Evolutionary conservation across 2,888 invertebrate genomes (phyloP).

Genomic region (Dolichopus griseipennis): DNA sequence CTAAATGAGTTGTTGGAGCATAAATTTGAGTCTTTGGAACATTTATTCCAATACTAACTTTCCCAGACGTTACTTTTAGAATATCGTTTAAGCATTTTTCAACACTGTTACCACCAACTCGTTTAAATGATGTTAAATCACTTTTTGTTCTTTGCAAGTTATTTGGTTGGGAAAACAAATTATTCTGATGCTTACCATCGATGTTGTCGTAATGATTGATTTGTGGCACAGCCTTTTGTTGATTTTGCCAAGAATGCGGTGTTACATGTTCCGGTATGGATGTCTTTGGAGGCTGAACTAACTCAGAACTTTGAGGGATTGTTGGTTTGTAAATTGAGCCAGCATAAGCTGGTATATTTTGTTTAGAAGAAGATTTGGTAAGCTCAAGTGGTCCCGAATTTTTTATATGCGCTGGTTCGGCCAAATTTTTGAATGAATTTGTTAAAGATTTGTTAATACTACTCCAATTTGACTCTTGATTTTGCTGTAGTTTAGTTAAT

Average conservation of each 20-base stretch:
- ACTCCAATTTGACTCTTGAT: background rate
- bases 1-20: background rate
- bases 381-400: constrained; percentile 17
- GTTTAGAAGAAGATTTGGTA: constrained; percentile 12
- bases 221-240: background rate
- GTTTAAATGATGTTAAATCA: constrained; percentile 31
- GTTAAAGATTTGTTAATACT: background rate
- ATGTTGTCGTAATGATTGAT: background rate
- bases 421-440: background rate
- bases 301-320: background rate
- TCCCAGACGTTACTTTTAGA: constrained; percentile 34
- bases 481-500: constrained; percentile 19
- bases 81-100: constrained; percentile 41
- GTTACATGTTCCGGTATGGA: constrained; percentile 12
- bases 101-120: constrained; percentile 40
- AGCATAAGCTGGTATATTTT: constrained; percentile 13
- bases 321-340: constrained; percentile 7
- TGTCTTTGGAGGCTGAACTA: constrained; percentile 16
- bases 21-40: constrained; percentile 17
- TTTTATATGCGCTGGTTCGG: background rate
- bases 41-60: constrained; percentile 20
- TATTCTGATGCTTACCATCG: background rate
- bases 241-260: constrained; percentile 5
- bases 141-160: constrained; percentile 31
- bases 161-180: constrained; percentile 19